phyloP scores from a whole-genome alignment of 2,113 vertebrate species.

The Lepisosteus osseus region DNA sequence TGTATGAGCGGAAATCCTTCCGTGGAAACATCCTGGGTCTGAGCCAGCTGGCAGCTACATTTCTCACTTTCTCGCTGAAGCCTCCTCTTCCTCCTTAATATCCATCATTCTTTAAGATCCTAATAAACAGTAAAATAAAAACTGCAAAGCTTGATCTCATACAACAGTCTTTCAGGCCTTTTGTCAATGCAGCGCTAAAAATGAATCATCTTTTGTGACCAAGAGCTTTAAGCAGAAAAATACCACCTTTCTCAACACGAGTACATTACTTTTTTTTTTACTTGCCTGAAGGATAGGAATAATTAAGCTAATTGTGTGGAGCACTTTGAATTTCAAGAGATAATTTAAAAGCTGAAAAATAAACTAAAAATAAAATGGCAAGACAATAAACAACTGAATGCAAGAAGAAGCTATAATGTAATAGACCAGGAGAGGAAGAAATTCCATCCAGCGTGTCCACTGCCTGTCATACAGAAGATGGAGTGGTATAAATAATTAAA shows the following conservation, averaged over 20 bases:
- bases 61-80: neutral
- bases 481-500: slow-evolving; percentile 62
- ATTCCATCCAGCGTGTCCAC: slow-evolving; percentile 28
- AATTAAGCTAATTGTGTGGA: slow-evolving; percentile 3
- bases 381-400: neutral
- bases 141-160: neutral
- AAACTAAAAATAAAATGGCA: neutral
- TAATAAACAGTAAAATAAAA: neutral
- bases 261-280: neutral
- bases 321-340: neutral
- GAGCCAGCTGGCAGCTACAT: too few species aligned
- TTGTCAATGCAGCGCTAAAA: neutral
- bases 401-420: neutral
- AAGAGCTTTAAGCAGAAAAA: slow-evolving; percentile 1
- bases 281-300: neutral
- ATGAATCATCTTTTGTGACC: neutral
- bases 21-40: too few species aligned
- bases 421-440: slow-evolving; percentile 16
- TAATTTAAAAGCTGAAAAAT: neutral
- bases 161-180: neutral
- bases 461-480: slow-evolving; percentile 31
- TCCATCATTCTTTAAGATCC: neutral
- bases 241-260: neutral
- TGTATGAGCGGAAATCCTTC: too few species aligned
- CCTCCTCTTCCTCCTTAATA: too few species aligned